Evolutionary conservation across 2,888 invertebrate genomes (phyloP).

Genomic region (Yponomeuta plumbellus): DNA sequence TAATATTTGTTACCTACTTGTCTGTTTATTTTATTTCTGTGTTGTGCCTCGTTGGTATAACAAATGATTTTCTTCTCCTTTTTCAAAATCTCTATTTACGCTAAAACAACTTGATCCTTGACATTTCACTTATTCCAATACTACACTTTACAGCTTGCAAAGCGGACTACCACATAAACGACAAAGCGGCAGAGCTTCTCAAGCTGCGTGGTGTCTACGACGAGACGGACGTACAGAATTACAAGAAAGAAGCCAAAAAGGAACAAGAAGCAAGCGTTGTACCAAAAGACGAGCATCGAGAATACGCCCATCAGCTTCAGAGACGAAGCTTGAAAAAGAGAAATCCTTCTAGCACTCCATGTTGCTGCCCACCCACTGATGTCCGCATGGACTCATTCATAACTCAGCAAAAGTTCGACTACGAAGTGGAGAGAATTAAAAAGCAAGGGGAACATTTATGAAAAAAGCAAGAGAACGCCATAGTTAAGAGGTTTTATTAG

Average conservation of each 20-base stretch:
- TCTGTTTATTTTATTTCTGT: too few relatives aligned
- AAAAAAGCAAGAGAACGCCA: not conserved
- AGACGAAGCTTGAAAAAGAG: not conserved
- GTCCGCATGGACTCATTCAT: not conserved
- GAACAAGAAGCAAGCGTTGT: not conserved
- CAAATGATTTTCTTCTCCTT: too few relatives aligned
- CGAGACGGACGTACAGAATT: not conserved
- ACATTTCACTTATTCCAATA: too few relatives aligned
- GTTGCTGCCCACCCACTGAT: not conserved
- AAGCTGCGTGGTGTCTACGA: not conserved
- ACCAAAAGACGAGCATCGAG: not conserved
- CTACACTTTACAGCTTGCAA: not conserved
- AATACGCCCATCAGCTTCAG: not conserved
- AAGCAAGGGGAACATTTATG: not conserved
- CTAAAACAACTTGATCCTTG: too few relatives aligned
- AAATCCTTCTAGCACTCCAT: not conserved
- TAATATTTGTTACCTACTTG: too few relatives aligned
- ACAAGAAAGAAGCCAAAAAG: not conserved
- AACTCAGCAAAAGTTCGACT: not conserved
- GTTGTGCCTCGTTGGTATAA: too few relatives aligned
- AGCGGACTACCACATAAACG: not conserved
- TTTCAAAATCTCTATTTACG: too few relatives aligned
- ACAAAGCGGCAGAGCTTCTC: not conserved
- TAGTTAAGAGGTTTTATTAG: not conserved
- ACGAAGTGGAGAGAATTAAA: not conserved